Percentiles rank a stretch among this genome's conserved stretches.
Evolutionary conservation across 1,140 invertebrate genomes (phyloP).

Genomic region (Meloidogyne floridensis): DNA sequence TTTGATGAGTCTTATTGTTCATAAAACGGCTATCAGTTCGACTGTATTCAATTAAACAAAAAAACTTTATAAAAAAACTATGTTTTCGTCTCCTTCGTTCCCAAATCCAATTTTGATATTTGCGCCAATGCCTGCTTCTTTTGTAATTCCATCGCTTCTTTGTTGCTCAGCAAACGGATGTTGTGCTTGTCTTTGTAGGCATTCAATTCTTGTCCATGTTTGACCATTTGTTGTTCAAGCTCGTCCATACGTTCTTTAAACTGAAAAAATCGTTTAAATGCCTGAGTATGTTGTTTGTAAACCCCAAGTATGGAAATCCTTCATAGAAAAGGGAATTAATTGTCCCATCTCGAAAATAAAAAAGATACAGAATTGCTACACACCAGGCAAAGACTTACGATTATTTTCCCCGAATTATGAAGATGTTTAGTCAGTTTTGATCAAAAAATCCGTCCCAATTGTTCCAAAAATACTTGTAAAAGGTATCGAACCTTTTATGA

Average conservation of each 20-base stretch:
- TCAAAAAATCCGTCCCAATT: no score
- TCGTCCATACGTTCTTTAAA: constrained; percentile 35
- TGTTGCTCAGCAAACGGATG: constrained; percentile 34
- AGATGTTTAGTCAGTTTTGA: not conserved
- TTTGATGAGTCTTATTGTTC: not conserved
- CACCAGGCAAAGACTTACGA: no score
- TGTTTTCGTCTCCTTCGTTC: not conserved
- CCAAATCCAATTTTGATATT: constrained; percentile 27
- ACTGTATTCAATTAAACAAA: not conserved
- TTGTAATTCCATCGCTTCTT: constrained; percentile 40
- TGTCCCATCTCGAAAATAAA: no score
- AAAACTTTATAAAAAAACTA: not conserved
- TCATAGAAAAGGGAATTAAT: no score
- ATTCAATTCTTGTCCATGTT: constrained; percentile 39
- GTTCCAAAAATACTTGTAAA: no score
- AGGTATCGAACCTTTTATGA: no score
- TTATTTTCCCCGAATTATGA: no score
- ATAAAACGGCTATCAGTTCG: not conserved
- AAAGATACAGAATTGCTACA: no score
- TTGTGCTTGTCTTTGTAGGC: constrained; percentile 43
- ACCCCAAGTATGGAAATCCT: no score
- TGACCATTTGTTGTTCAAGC: constrained; percentile 34
- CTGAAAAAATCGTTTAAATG: constrained; percentile 17
- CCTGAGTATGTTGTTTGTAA: no score
- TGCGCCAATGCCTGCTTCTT: constrained; percentile 44